Evolutionary conservation across 2,797 vertebrate genomes (phyloP).

Genomic region (Melopsittacus undulatus): DNA sequence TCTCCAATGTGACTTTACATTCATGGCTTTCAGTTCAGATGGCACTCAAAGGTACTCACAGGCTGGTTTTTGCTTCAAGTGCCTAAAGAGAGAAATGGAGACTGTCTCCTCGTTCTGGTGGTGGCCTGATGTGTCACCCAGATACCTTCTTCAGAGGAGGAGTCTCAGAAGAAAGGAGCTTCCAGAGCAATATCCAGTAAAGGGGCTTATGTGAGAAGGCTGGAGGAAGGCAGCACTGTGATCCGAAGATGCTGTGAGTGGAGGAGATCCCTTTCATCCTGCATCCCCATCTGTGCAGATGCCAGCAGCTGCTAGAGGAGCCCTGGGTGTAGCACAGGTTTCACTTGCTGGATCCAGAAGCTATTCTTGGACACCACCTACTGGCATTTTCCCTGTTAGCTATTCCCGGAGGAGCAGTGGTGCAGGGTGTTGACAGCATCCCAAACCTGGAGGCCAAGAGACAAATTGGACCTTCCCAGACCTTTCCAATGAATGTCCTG

Average conservation of each 20-base stretch:
- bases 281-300: neutral
- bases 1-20: neutral
- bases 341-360: neutral
- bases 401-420: neutral
- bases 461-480: neutral
- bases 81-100: neutral
- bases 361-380: constrained; percentile 61
- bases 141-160: neutral
- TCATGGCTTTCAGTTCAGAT: neutral
- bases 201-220: neutral
- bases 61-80: neutral
- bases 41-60: neutral
- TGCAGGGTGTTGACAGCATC: rapidly evolving
- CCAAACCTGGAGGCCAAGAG: neutral
- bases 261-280: neutral
- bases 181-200: neutral
- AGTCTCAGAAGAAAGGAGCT: neutral
- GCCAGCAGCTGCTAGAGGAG: neutral
- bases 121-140: neutral
- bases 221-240: neutral
- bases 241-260: neutral
- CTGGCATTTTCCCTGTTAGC: neutral
- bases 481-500: neutral
- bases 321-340: neutral
- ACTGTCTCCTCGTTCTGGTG: neutral